phyloP scores from a whole-genome alignment of 2,113 vertebrate species.

The Promerops cafer region DNA sequence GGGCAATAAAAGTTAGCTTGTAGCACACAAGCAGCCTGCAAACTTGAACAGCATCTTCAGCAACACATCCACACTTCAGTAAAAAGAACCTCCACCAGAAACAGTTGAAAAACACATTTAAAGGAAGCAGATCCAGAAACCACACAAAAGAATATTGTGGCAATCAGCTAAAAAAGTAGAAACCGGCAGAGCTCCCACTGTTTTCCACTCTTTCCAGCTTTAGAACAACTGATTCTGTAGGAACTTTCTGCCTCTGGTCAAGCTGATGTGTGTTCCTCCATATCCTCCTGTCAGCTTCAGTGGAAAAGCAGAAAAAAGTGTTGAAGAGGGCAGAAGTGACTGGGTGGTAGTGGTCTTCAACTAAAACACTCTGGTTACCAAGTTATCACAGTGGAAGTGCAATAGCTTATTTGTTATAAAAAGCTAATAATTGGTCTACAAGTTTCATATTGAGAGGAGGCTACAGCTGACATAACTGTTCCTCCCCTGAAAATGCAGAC shows the following conservation, averaged over 20 bases:
- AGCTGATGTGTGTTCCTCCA: too few species aligned
- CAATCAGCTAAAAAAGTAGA: not conserved
- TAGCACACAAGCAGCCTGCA: not conserved
- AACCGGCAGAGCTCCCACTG: not conserved
- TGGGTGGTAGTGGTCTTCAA: not conserved
- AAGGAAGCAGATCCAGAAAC: not conserved
- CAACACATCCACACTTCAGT: not conserved
- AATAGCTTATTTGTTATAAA: not conserved
- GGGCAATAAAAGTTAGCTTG: not conserved
- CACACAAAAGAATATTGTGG: not conserved
- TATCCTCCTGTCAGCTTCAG: not conserved
- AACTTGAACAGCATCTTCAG: not conserved
- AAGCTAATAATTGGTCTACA: not conserved
- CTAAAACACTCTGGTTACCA: not conserved
- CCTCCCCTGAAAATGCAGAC: not conserved
- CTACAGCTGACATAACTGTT: fast-evolving
- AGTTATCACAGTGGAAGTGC: not conserved
- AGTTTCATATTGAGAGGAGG: not conserved
- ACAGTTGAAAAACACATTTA: not conserved
- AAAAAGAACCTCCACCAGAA: not conserved
- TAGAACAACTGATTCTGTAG: not conserved
- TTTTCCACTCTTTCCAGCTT: not conserved
- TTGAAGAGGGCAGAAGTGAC: not conserved
- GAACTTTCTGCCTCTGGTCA: not conserved
- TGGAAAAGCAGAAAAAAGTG: not conserved